phyloP scores from a whole-genome alignment of 2,797 vertebrate species.

The Cuniculus paca region DNA sequence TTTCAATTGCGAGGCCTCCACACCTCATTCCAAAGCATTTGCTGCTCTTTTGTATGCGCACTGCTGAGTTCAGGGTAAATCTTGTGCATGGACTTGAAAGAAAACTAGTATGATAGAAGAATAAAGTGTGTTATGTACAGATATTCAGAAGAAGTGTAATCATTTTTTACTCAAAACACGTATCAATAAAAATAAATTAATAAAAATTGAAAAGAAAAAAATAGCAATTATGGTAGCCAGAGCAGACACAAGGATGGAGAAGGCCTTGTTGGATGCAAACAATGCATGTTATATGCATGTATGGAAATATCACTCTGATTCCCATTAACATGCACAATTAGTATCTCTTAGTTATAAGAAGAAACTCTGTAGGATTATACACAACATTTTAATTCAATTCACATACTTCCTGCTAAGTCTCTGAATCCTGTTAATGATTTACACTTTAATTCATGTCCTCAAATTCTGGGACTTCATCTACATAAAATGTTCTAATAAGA shows the following conservation, averaged over 20 bases:
- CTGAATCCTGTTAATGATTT: neutral
- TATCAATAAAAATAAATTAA: neutral
- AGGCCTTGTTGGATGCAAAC: neutral
- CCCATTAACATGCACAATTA: neutral
- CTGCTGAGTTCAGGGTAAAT: neutral
- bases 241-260: neutral
- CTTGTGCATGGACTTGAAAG: neutral
- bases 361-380: neutral
- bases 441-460: neutral
- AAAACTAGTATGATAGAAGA: neutral
- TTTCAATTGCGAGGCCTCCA: neutral
- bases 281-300: neutral
- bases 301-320: neutral
- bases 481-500: neutral
- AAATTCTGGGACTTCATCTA: neutral
- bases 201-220: neutral
- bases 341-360: neutral
- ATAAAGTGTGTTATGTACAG: neutral
- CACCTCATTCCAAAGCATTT: neutral
- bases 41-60: neutral
- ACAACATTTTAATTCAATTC: neutral
- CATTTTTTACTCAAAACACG: neutral
- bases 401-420: neutral
- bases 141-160: neutral
- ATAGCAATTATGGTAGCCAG: neutral